Conservation (phyloP, 2,113 vertebrate genomes). For the Balaeniceps rex region DNA sequence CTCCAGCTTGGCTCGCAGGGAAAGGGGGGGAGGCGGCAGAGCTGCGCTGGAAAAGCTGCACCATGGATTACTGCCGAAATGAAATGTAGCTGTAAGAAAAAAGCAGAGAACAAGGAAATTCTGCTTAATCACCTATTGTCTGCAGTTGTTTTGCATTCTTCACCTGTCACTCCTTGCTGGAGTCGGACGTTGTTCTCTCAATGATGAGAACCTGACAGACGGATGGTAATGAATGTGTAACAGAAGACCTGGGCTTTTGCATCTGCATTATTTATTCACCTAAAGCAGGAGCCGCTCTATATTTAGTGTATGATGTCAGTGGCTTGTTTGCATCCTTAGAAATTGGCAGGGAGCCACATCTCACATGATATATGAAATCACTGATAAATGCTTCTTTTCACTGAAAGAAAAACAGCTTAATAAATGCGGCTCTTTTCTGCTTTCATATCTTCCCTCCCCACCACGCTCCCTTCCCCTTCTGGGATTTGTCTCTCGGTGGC, state of each 20-base stretch:
- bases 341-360: conserved; percentile 74
- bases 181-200: conserved; percentile 30
- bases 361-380: conserved; percentile 89
- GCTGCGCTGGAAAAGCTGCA: not conserved
- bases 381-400: conserved; percentile 79
- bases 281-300: conserved; percentile 75
- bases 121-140: conserved; percentile 40
- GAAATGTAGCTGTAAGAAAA: not conserved
- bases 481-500: conserved; percentile 72
- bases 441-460: conserved; percentile 65
- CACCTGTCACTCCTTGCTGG: conserved; percentile 38
- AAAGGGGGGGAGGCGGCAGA: not conserved
- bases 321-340: conserved; percentile 78
- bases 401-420: conserved; percentile 79
- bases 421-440: conserved; percentile 67
- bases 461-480: conserved; percentile 49
- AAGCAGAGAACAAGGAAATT: conserved; percentile 27
- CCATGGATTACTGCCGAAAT: not conserved
- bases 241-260: conserved; percentile 75
- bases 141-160: conserved; percentile 47
- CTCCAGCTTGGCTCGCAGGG: not conserved
- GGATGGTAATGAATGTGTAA: conserved; percentile 69
- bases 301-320: conserved; percentile 82
- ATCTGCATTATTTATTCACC: conserved; percentile 77
- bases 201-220: conserved; percentile 59